Evolutionary conservation across 2,888 invertebrate species (phyloP).

Genomic region (Cacoxenus indagator): DNA sequence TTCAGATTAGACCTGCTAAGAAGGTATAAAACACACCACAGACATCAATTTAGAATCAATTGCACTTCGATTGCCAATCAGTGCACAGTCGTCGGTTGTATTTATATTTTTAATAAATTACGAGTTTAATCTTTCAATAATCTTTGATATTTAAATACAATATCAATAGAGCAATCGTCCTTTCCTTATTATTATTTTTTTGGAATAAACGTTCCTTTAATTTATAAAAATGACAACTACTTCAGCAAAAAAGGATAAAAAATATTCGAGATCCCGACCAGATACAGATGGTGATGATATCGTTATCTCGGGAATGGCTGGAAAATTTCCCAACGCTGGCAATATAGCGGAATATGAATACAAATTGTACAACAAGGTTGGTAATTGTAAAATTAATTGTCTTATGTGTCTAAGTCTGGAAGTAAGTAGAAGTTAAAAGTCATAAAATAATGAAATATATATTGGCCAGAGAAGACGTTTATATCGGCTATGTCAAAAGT

Average conservation of each 20-base stretch:
- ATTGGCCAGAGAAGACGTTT: too few relatives aligned
- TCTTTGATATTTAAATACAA: slow-evolving; percentile 14
- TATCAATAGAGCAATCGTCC: slow-evolving; percentile 33
- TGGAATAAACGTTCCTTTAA: not conserved
- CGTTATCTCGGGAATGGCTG: slow-evolving; percentile 75
- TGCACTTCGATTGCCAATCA: slow-evolving; percentile 64
- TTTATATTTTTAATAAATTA: too few relatives aligned
- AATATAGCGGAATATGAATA: slow-evolving; percentile 76
- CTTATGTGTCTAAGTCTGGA: too few relatives aligned
- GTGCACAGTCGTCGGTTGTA: slow-evolving; percentile 41
- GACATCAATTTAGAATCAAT: slow-evolving; percentile 51
- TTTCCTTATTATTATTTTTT: slow-evolving; percentile 16
- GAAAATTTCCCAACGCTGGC: slow-evolving; percentile 77
- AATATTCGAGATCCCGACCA: slow-evolving; percentile 59
- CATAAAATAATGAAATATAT: too few relatives aligned
- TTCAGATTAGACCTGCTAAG: too few relatives aligned
- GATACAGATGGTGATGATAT: slow-evolving; percentile 72
- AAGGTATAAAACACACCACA: too few relatives aligned
- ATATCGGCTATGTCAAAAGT: too few relatives aligned
- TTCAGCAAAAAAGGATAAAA: slow-evolving; percentile 50
- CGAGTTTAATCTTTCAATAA: slow-evolving; percentile 6
- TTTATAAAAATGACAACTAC: slow-evolving; percentile 35
- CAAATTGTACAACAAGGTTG: slow-evolving; percentile 75
- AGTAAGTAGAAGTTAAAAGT: too few relatives aligned
- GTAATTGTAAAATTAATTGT: slow-evolving; percentile 26